Base-by-base conservation (phyloP, 2,797 vertebrate species). In the Morelia viridis region DNA sequence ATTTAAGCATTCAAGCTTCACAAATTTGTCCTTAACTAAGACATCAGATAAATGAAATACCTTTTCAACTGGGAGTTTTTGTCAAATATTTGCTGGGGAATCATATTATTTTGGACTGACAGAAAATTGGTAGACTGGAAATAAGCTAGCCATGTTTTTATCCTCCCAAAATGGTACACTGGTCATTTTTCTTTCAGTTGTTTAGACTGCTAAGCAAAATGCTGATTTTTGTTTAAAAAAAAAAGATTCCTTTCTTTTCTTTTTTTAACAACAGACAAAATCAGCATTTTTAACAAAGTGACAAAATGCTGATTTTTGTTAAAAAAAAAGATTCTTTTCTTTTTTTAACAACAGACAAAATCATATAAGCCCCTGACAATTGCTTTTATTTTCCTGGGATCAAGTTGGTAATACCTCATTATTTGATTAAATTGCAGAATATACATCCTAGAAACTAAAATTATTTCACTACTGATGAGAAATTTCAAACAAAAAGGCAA, bases 341-440 rank as follows among this genome's bases (percentile, higher is more conserved):
- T 28, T 56, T 68, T n/a, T n/a, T 50, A 50, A 68, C 35, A 35
- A 61, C 76, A 93, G 93, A 80, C 58, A 50, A 0, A 0, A 61
- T 83, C 56, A 46, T 3, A 11, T 53, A 91, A 60, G 5, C 41
- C 35, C 41, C 13, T 24, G 22, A 7, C 3, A 46, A 50, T 13
- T 13, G 35, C 19, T n/a, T 7, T 56, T 13, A n/a, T 13, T 76
- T 71, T 64, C 31, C 13, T 35, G 60, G 24, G 4, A 11, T 65
- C 50, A 28, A 87, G 28, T 15, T 80, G 94, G 92, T 89, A 95
- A 96, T 94, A 95, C 12, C 92, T 90, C 61, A 91, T 94, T 94
- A 93, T 91, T 93, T 88, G 60, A 90, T 93, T n/a, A 94, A 94
- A 94, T 92, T 85, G 83, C 68, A 90, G 57, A 89, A 93, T 41